These are phyloP conservation scores for Seira musarum DNA, from an alignment of 2,888 invertebrate species.

Conservation along the genomic window DNA sequence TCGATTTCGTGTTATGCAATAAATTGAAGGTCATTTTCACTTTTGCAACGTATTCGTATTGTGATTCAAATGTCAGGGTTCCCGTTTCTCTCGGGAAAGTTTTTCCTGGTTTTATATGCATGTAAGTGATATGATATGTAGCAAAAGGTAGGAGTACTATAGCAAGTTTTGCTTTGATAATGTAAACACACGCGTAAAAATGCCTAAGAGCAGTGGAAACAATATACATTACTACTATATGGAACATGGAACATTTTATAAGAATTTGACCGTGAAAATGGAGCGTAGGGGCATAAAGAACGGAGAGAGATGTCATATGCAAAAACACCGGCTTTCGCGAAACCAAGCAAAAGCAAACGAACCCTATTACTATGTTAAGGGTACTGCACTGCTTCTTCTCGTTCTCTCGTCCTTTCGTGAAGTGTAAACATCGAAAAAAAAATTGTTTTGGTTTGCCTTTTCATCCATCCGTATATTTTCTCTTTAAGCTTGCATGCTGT, in stretches of 20 bases:
- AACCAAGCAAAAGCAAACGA: too few species aligned
- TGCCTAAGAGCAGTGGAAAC: background rate
- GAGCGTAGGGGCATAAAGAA: background rate
- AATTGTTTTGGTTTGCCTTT: background rate
- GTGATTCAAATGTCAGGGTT: constrained; percentile 47
- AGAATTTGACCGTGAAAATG: background rate
- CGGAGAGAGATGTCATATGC: constrained; percentile 1
- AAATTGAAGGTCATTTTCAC: constrained; percentile 39
- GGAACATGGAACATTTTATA: background rate
- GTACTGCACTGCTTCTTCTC: background rate
- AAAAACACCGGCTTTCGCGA: background rate
- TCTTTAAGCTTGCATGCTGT: background rate
- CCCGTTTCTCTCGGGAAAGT: background rate
- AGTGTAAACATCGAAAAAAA: background rate
- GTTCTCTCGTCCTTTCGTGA: background rate
- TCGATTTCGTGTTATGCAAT: constrained; percentile 56
- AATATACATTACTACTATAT: too few species aligned
- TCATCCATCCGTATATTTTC: background rate
- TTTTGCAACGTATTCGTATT: constrained; percentile 27
- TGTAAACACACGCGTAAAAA: constrained; percentile 6
- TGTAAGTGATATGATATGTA: too few species aligned
- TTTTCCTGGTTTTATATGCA: background rate
- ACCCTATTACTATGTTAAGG: background rate
- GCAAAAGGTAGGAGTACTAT: background rate
- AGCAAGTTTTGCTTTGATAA: background rate